phyloP scores from a whole-genome alignment of 2,113 vertebrate genomes.

The Hippocampus mohnikei region DNA sequence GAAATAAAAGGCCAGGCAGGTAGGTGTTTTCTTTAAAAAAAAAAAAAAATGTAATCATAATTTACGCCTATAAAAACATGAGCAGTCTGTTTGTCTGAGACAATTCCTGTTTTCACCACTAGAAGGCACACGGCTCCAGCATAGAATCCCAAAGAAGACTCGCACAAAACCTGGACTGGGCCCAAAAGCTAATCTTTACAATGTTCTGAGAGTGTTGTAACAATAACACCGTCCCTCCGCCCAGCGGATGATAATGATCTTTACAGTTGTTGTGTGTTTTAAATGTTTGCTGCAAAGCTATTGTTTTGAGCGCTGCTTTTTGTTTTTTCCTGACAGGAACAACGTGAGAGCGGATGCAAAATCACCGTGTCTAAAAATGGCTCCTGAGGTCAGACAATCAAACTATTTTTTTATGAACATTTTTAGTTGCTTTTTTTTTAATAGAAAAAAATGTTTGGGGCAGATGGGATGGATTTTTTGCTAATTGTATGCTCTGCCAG shows the following conservation, averaged over 20 bases:
- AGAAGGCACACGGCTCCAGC: slow-evolving; percentile 28
- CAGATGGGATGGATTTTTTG: too few relatives aligned
- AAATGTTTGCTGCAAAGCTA: slow-evolving; percentile 12
- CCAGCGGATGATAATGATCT: background rate
- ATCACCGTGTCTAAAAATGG: background rate
- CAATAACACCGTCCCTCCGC: slow-evolving; percentile 6
- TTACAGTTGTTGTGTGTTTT: slow-evolving; percentile 1
- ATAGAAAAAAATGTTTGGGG: background rate
- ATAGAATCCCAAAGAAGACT: background rate
- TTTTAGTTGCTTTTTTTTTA: background rate
- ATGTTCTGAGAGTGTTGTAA: slow-evolving; percentile 33
- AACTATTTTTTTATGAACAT: background rate
- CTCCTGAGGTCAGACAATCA: background rate
- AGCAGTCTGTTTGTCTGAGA: background rate
- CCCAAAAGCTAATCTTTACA: slow-evolving; percentile 27
- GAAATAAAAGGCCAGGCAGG: background rate
- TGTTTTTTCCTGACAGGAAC: slow-evolving; percentile 38
- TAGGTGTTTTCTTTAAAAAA: background rate
- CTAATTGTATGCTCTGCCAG: background rate
- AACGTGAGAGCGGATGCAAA: background rate
- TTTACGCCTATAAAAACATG: background rate
- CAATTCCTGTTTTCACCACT: slow-evolving; percentile 16
- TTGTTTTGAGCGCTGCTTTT: slow-evolving; percentile 30
- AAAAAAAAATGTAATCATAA: background rate
- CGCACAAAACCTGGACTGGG: slow-evolving; percentile 5